Conservation (phyloP, 92 coral and sea anemone species). For the Epizoanthus scotinus region DNA sequence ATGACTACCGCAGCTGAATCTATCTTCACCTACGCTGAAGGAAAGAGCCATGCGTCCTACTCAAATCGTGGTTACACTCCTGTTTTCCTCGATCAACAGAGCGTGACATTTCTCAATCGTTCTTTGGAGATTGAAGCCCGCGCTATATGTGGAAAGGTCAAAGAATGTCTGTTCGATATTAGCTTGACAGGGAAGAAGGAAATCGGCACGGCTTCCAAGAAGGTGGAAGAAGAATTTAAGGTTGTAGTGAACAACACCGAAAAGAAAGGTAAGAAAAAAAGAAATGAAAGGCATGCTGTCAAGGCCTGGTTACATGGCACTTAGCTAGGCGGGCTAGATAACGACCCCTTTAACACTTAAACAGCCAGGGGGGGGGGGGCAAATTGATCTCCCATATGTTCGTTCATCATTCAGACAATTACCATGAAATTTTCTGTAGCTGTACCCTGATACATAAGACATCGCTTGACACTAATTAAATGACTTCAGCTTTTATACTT, state of each 20-base stretch:
- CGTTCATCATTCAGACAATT: too few relatives aligned
- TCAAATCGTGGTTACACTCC: slow-evolving; percentile 7
- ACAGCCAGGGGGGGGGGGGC: too few relatives aligned
- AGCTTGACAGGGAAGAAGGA: slow-evolving; percentile 30
- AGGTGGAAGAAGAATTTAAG: neutral
- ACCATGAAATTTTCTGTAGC: too few relatives aligned
- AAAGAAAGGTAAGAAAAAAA: slow-evolving; percentile 28
- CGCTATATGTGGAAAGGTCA: slow-evolving; percentile 30
- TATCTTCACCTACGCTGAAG: neutral
- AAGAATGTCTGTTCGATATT: slow-evolving; percentile 40
- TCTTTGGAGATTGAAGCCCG: slow-evolving; percentile 22
- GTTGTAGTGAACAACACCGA: neutral
- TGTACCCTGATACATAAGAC: too few relatives aligned
- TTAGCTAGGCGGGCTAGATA: too few relatives aligned
- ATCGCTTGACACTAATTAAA: too few relatives aligned
- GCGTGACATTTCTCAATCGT: neutral
- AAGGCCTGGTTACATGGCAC: too few relatives aligned
- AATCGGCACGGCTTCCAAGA: slow-evolving; percentile 30
- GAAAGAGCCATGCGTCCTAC: slow-evolving; percentile 1
- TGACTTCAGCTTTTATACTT: too few relatives aligned
- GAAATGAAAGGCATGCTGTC: neutral
- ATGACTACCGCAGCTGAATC: slow-evolving; percentile 10
- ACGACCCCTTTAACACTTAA: too few relatives aligned
- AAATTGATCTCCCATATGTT: too few relatives aligned
- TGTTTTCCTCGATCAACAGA: slow-evolving; percentile 28